phyloP scores from a whole-genome alignment of 1,140 invertebrate species.

The Lucilia cuprina region DNA sequence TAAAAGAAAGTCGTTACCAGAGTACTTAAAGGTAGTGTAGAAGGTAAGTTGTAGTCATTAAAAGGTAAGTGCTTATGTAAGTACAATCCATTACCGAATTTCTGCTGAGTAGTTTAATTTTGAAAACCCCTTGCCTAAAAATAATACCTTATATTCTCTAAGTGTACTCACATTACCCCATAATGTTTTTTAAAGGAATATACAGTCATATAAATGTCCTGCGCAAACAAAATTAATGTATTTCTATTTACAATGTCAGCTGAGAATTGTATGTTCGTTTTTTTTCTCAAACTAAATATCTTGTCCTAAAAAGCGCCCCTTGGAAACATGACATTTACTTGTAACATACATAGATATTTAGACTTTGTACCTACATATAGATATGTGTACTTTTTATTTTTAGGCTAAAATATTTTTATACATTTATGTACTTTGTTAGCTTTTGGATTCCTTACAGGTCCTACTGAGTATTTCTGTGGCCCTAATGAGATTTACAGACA shows the following conservation, averaged over 20 bases:
- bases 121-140: too few relatives aligned
- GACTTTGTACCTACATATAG: not conserved
- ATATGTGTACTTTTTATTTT: not conserved
- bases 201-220: not conserved
- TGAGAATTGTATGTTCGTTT: not conserved
- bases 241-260: not conserved
- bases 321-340: not conserved
- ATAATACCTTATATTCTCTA: too few relatives aligned
- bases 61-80: too few relatives aligned
- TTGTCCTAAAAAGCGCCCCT: not conserved
- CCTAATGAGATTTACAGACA: constrained; percentile 34
- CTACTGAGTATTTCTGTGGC: constrained; percentile 7
- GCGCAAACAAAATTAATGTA: not conserved
- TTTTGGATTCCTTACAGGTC: not conserved
- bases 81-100: too few relatives aligned
- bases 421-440: not conserved
- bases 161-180: too few relatives aligned
- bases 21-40: too few relatives aligned
- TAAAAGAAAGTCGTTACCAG: too few relatives aligned
- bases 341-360: not conserved
- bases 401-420: not conserved
- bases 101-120: too few relatives aligned
- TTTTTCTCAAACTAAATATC: not conserved
- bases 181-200: not conserved
- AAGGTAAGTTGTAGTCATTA: too few relatives aligned